Base-by-base conservation (phyloP, 2,888 invertebrate species). In the Taphrorychus bicolor region DNA sequence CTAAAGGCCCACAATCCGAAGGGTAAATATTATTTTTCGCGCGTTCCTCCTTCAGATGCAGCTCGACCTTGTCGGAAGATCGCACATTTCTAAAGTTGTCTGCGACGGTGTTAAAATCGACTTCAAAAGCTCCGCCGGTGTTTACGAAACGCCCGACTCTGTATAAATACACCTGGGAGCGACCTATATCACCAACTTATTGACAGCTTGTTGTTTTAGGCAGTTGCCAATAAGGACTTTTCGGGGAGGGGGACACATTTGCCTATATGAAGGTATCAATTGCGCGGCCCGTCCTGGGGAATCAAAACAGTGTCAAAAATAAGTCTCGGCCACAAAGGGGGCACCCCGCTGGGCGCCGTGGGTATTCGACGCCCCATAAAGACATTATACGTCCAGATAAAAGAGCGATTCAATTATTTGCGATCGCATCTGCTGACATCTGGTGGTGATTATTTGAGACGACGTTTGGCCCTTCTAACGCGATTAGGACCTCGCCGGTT, bases 371-470 rank as follows among this genome's bases (percentile, higher is more conserved):
- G 21, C 16, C 21, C 54, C 48, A 18, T 48, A 62, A 19, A 24
- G 54, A 41, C 51, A 52, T 60, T 52, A 52, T 52, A 40, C 21
- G 51, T 51, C 49, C 80, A 80, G 81, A 81, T 82, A 82, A 82
- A 82, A 82, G 81, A 80, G 81, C 80, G 81, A 82, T 82, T 82
- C 82, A 82, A 82, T 82, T 82, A 82, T 80, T 80, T 80, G 79
- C 77, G 75, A 82, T 81, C 82, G 80, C 82, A 82, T 82, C 82
- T 82, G 82, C 81, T 80, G 80, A 80, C 82, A 82, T 82, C 82
- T 82, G 82, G 81, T 80, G 80, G 81, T 81, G 76, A 81, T 81
- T 81, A 81, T 81, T 77, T 76, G 79, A 77, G 80, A 77, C 52
- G 54, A n/a, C 78, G 79, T 79, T 75, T 79, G 77, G 79, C 78